Percentiles rank a stretch among this genome's conserved stretches.
These are phyloP conservation scores for Chascanopsetta lugubris DNA, from an alignment of 2,113 vertebrate species.

Conservation along the genomic window DNA sequence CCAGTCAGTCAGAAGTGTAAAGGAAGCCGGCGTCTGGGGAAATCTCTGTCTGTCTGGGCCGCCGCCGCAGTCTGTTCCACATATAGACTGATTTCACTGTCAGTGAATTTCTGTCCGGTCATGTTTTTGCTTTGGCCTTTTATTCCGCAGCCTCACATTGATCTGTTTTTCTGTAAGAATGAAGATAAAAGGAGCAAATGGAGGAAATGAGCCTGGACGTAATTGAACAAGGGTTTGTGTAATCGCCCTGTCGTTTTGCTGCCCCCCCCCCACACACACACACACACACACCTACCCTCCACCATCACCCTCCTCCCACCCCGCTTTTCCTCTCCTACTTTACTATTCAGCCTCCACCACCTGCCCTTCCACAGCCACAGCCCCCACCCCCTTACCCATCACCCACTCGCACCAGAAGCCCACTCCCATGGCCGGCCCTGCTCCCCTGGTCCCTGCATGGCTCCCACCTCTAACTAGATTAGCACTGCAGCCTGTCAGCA, in stretches of 20 bases:
- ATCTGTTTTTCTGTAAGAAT: conserved; percentile 5
- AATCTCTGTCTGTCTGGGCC: conserved; percentile 18
- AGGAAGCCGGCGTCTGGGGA: conserved; percentile 34
- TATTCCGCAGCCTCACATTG: neutral
- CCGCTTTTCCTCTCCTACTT: conserved; percentile 24
- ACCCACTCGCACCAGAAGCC: conserved; percentile 1
- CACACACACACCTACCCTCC: conserved; percentile 42
- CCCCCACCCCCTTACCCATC: conserved; percentile 41
- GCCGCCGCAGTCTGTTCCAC: neutral
- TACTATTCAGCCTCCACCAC: conserved; percentile 67
- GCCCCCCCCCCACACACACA: conserved; percentile 20
- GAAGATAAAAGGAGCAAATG: conserved; percentile 14
- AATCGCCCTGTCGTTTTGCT: conserved; percentile 29
- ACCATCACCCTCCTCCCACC: conserved; percentile 26
- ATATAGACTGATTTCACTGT: conserved; percentile 16
- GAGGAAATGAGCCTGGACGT: conserved; percentile 12
- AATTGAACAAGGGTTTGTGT: conserved; percentile 23
- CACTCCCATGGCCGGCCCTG: neutral
- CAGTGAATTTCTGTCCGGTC: conserved; percentile 1
- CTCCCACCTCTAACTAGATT: conserved; percentile 70
- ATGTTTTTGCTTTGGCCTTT: neutral
- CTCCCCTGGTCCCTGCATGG: conserved; percentile 26
- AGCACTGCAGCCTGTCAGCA: conserved; percentile 66
- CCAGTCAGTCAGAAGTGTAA: conserved; percentile 3
- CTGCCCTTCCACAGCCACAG: conserved; percentile 52